Evolutionary conservation across 2,888 invertebrate species (phyloP), one percentile per base, ranked within the genome.

Genomic region (Notocelia uddmanniana): DNA sequence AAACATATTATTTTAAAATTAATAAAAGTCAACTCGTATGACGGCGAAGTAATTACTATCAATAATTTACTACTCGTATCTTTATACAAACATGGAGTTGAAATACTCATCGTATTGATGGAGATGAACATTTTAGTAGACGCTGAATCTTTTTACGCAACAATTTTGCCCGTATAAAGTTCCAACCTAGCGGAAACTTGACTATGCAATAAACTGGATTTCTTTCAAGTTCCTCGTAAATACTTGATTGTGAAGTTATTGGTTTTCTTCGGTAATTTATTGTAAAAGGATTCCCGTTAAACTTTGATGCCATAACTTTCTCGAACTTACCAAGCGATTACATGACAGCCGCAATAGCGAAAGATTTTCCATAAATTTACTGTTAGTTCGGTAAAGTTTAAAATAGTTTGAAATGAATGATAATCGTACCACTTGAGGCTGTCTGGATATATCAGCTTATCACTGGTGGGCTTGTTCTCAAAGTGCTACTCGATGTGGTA

Each of bases 161-260:
- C 6, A 48, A 19, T 41, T 10, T 8, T n/a, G 21, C 37, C 10
- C 50, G 45, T 55, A 23, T 21, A 62, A 62, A 68, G 37, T 62
- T 67, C 19, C 11, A 45, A 15, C 18, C 26, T 15, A 57, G 55
- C 11, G 66, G 55, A 55, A 57, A 57, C 26, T 57, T 55, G 21
- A 15, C 37, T 45, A 62, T 54, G 72, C 54, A 62, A 68, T 72
- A 72, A 68, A 68, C 55, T 55, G 67, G 21, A 63, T 37, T 67
- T 72, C 64, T 59, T 68, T 50, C 55, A 13, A 72, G 62, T 67
- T 71, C 66, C 52, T 66, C 66, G 68, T 68, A 72, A 72, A 72
- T 72, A 68, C 72, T 72, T 62, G 59, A 67, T 71, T 62, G 55
- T 62, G 37, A 23, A 62, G 60, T 55, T 72, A 68, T 72, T 72